Evolutionary conservation across 1,140 invertebrate species (phyloP).

Genomic region (Zaprionus nigranus): DNA sequence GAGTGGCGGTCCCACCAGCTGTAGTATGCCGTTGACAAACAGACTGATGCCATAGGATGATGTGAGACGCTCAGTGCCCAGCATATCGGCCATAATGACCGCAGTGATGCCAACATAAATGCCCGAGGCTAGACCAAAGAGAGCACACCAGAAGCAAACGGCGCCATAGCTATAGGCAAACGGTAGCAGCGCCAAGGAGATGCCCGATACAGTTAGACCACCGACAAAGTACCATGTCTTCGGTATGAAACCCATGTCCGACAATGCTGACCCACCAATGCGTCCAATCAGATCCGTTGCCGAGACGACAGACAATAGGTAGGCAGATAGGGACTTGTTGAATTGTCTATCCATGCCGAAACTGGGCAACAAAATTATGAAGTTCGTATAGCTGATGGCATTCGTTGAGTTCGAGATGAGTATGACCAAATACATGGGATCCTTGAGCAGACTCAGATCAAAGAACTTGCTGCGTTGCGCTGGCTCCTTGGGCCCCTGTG

Average conservation of each 20-base stretch:
- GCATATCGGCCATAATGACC: conserved; percentile 93
- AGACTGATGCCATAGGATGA: conserved; percentile 94
- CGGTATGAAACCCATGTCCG: conserved; percentile 89
- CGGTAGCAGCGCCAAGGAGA: conserved; percentile 89
- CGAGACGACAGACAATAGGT: conserved; percentile 91
- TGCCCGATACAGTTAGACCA: conserved; percentile 90
- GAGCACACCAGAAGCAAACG: conserved; percentile 88
- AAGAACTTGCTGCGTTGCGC: conserved; percentile 88
- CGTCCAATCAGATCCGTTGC: conserved; percentile 91
- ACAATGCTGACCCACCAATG: conserved; percentile 92
- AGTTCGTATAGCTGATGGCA: conserved; percentile 94
- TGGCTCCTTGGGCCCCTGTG: conserved; percentile 46
- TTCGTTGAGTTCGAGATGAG: conserved; percentile 93
- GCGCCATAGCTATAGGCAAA: conserved; percentile 86
- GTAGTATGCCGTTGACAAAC: conserved; percentile 92
- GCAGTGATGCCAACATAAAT: conserved; percentile 94
- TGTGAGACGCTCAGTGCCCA: conserved; percentile 92
- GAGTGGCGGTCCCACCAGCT: conserved; percentile 91
- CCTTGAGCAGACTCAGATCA: conserved; percentile 90
- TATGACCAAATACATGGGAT: conserved; percentile 92
- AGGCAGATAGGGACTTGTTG: conserved; percentile 88
- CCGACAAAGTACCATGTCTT: conserved; percentile 93
- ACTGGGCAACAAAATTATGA: conserved; percentile 91
- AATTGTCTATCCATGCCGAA: conserved; percentile 90
- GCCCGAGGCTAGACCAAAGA: conserved; percentile 93